Base-by-base conservation (phyloP, 1,140 invertebrate species). In the Eufriesea mexicana region DNA sequence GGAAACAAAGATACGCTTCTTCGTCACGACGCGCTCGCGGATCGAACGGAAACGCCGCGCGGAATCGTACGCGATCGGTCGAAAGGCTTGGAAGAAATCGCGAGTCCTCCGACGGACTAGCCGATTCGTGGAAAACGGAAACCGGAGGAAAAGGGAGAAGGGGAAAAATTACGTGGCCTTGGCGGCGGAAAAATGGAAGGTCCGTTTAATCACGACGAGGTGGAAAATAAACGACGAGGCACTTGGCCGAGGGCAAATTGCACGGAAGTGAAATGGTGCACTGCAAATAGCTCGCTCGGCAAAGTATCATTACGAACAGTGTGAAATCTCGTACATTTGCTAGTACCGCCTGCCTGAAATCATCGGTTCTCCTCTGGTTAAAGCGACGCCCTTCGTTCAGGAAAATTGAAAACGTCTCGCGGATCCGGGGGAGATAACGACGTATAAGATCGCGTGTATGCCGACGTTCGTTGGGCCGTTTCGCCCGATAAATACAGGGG, bases 361-460 rank as follows among this genome's bases (percentile, higher is more conserved):
- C 84, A 64, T 54, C 45, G 67, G 72, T 67, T 85, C 75, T 49
- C 35, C 8, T 14, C 61, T 45, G 61, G 35, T 59, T 45, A 67
- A 72, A 67, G 54, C 23, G 54, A 51, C 61, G 47, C 49, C 61
- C 62, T 75, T 71, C 23, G 20, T 77, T 42, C 67, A 35, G 35
- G 61, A 78, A 77, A 83, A 82, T 86, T 82, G 79, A 86, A 86
- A 86, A 82, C 61, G 64, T 23, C 55, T 54, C 42, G 66, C 28
- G 49, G 20, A 75, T 20, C 68, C 6, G 16, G 14, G 0, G 25
- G n/a, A 57, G 35, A 81, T 76, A 72, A 49, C 49, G 51, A 72
- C 10, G 20, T 72, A 35, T 23, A 28, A 20, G 8, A 35, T 55
- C 49, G 49, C 12, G 1, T 23, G 45, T 72, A 55, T 55, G 1